These are phyloP conservation scores for Leucoma salicis DNA, from an alignment of 2,888 invertebrate genomes.

Conservation along the genomic window DNA sequence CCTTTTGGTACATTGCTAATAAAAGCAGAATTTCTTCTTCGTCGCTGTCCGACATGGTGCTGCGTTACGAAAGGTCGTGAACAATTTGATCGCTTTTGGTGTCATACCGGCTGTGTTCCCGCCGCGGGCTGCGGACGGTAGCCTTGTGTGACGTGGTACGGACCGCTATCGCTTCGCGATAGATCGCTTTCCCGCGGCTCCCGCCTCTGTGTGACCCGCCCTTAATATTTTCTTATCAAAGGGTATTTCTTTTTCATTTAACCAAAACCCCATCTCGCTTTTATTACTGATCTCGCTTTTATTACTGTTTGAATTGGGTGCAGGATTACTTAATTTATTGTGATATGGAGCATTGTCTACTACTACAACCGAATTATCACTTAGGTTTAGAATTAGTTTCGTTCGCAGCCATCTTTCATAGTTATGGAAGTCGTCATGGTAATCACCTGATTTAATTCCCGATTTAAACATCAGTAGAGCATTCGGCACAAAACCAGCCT, in stretches of 20 bases:
- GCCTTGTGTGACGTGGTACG: too few relatives aligned
- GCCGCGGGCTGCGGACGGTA: too few relatives aligned
- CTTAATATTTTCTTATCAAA: too few relatives aligned
- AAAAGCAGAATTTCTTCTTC: too few relatives aligned
- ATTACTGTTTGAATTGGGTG: constrained; percentile 19
- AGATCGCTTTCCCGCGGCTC: too few relatives aligned
- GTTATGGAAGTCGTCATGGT: constrained; percentile 36
- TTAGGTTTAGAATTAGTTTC: constrained; percentile 35
- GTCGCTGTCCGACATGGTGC: too few relatives aligned
- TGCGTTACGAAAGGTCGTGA: too few relatives aligned
- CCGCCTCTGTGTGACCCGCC: too few relatives aligned
- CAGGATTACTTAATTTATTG: constrained; percentile 21
- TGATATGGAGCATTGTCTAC: constrained; percentile 37
- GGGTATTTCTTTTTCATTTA: constrained; percentile 4
- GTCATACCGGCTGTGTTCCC: too few relatives aligned
- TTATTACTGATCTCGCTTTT: constrained; percentile 11
- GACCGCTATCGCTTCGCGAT: too few relatives aligned
- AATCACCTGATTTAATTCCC: constrained; percentile 14
- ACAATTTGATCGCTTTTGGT: too few relatives aligned
- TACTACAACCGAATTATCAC: constrained; percentile 28
- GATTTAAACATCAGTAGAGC: constrained; percentile 18
- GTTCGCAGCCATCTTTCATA: constrained; percentile 34
- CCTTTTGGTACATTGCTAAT: too few relatives aligned
- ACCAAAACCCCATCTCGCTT: constrained; percentile 5
- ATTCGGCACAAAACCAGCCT: constrained; percentile 24